These are phyloP conservation scores for Cheirogaleus major DNA, from an alignment of 2,797 vertebrate species.

Conservation along the genomic window DNA sequence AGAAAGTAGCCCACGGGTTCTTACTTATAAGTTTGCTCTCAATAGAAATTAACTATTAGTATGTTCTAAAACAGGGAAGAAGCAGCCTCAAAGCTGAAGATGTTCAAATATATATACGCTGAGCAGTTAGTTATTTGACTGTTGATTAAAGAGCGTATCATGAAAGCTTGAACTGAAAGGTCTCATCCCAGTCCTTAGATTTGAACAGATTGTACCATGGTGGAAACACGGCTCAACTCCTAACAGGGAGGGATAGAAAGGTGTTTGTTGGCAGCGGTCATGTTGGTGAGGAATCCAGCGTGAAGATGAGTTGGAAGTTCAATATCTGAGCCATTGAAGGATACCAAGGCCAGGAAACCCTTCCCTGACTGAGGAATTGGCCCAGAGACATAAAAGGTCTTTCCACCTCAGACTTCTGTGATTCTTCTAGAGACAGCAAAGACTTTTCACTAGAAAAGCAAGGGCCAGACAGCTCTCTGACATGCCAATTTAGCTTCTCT, in stretches of 20 bases:
- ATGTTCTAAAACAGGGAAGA: not conserved
- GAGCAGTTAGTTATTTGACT: not conserved
- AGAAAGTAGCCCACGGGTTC: not conserved
- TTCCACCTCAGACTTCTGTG: not conserved
- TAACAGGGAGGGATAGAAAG: not conserved
- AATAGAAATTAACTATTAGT: not conserved
- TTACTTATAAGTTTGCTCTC: not conserved
- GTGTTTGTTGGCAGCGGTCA: rapidly evolving
- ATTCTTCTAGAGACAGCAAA: constrained; percentile 7
- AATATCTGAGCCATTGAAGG: not conserved
- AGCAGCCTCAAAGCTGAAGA: not conserved
- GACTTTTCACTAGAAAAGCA: not conserved
- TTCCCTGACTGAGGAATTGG: rapidly evolving
- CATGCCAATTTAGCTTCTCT: constrained; percentile 63
- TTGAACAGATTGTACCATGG: rapidly evolving
- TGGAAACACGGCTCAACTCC: not conserved
- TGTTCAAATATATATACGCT: not conserved
- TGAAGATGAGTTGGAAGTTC: not conserved
- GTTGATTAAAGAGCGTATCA: not conserved
- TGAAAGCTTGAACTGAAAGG: not conserved
- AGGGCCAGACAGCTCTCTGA: not conserved
- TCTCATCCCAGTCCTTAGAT: not conserved
- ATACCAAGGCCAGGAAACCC: not conserved
- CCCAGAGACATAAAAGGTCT: not conserved
- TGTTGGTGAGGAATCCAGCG: not conserved